Base-by-base conservation (phyloP, 2,797 vertebrate genomes). In the Melopsittacus undulatus region DNA sequence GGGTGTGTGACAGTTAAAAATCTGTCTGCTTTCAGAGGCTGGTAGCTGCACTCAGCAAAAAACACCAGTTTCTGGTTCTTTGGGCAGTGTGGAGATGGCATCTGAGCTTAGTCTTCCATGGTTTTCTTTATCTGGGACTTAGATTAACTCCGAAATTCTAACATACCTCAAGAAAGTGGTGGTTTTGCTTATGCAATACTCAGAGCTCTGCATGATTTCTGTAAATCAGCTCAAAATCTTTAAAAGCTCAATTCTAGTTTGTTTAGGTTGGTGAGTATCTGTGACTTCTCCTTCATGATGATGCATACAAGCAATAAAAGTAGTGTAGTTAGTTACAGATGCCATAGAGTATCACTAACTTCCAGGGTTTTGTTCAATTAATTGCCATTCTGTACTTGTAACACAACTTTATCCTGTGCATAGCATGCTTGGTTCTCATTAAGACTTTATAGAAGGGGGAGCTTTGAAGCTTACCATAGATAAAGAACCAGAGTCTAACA, bases 1-100 rank as follows among this genome's bases (percentile, higher is more conserved):
- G 91, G 92, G 95, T 86, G 95, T 96, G 95, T 96, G 95, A 96
- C 95, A 78, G 89, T 94, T 94, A 64, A 81, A 96, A 90, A 82
- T 62, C 94, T 89, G 85, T 97, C 95, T 97, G 70, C 91, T 96
- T 92, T 96, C 61, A 0, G 91, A 89, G 85, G 13, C 77, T 86
- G 61, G 23, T 73, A 40, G 73, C 87, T 75, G 59, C 38, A 29
- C 15, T 93, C 74, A 84, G 77, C 77, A 89, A 95, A 94, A 93
- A 14, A 11, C 75, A 49, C 74, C 89, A 80, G 38, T 94, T 92
- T 92, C 86, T 96, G 24, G 5, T 95, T 88, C 69, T 95, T 36
- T 95, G 85, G 92, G 82, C 84, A 85, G 24, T 40, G 14, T 69
- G 77, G 76, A 92, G 89, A 75, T 78, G 46, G 61, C 12, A 42